phyloP scores from a whole-genome alignment of 2,888 invertebrate species.

The Drosophila merina region DNA sequence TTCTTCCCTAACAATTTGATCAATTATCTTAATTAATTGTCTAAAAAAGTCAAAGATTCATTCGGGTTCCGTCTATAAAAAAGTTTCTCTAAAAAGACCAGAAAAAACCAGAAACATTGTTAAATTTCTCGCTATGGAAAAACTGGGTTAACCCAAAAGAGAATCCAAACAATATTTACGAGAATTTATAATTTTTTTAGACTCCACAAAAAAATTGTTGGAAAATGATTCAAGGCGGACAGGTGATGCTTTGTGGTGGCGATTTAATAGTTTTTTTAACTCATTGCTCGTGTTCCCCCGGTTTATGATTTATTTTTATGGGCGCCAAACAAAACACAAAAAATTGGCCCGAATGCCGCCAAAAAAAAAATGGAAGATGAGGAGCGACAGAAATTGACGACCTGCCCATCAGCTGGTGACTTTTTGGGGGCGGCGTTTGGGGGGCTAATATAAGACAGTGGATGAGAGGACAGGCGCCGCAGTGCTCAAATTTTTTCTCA shows the following conservation, averaged over 20 bases:
- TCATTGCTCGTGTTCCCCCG: constrained; percentile 15
- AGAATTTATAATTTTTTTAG: constrained; percentile 1
- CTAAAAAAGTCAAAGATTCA: constrained; percentile 40
- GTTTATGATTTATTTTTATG: constrained; percentile 59
- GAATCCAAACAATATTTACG: constrained; percentile 2
- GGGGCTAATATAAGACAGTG: constrained; percentile 26
- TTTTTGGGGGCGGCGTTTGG: neutral
- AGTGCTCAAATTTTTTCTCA: constrained; percentile 58
- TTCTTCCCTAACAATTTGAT: constrained; percentile 23
- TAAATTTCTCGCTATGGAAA: constrained; percentile 19
- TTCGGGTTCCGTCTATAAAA: constrained; percentile 7
- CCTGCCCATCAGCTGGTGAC: constrained; percentile 27
- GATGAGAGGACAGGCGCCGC: constrained; percentile 7
- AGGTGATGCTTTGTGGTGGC: constrained; percentile 22
- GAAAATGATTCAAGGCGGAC: constrained; percentile 37
- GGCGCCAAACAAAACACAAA: constrained; percentile 34
- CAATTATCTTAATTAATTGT: constrained; percentile 26
- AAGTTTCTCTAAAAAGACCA: constrained; percentile 16
- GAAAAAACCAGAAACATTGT: constrained; percentile 1
- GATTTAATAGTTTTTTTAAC: constrained; percentile 38
- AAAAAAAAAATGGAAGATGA: constrained; percentile 18
- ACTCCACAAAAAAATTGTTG: constrained; percentile 5
- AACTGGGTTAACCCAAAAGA: constrained; percentile 33
- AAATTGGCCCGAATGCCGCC: constrained; percentile 16
- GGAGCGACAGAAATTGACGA: constrained; percentile 21